Evolutionary conservation across 2,797 vertebrate genomes (phyloP).

Genomic region (Antrozous pallidus): DNA sequence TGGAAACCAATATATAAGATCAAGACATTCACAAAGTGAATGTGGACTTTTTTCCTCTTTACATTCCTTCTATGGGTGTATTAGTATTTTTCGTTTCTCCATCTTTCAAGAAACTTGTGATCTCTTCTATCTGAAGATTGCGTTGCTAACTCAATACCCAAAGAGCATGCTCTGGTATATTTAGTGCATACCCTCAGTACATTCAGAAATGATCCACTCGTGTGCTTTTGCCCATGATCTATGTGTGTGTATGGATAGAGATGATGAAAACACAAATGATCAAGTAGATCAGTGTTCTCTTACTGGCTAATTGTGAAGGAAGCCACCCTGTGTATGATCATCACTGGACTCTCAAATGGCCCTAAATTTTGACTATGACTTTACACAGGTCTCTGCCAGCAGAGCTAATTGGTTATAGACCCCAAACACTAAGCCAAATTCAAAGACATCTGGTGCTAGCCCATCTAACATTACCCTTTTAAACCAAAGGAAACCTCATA

Average conservation of each 20-base stretch:
- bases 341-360: not conserved
- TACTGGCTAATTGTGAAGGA: too few relatives aligned
- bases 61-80: not conserved
- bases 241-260: not conserved
- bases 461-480: not conserved
- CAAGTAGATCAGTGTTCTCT: not conserved
- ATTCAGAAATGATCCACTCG: not conserved
- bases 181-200: not conserved
- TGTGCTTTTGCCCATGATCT: not conserved
- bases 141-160: not conserved
- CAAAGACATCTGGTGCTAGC: not conserved
- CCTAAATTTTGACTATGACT: not conserved
- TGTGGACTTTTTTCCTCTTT: not conserved
- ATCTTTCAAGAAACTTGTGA: not conserved
- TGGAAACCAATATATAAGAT: not conserved
- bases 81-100: not conserved
- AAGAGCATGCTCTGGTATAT: not conserved
- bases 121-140: not conserved
- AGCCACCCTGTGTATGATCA: too few relatives aligned
- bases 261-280: not conserved
- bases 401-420: not conserved
- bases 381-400: not conserved
- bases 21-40: not conserved
- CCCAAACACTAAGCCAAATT: slow-evolving; percentile 1
- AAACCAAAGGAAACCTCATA: not conserved